phyloP scores from a whole-genome alignment of 2,888 invertebrate species.

The Metopia argyrocephala region DNA sequence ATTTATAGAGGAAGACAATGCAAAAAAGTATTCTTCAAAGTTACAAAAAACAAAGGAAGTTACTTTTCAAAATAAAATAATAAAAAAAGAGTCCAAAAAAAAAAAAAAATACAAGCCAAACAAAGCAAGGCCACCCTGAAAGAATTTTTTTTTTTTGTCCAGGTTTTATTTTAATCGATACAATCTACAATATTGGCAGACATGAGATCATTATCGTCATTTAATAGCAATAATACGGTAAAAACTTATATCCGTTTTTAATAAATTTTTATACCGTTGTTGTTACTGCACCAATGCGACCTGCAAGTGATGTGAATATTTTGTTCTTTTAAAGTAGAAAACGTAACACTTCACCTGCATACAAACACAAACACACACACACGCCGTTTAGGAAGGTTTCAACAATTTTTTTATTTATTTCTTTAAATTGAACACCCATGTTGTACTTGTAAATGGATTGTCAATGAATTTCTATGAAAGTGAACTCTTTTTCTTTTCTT shows the following conservation, averaged over 20 bases:
- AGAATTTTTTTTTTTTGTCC: background rate
- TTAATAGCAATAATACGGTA: constrained; percentile 30
- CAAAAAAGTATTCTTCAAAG: constrained; percentile 9
- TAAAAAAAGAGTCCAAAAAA: background rate
- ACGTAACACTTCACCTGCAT: too few species aligned
- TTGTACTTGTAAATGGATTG: constrained; percentile 76
- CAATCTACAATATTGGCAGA: too few species aligned
- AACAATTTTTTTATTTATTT: constrained; percentile 10
- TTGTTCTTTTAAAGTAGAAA: constrained; percentile 79
- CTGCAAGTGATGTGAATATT: constrained; percentile 9
- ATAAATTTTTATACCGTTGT: constrained; percentile 61
- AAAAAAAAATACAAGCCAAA: background rate
- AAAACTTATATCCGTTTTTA: constrained; percentile 62
- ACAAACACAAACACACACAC: too few species aligned
- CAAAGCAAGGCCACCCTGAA: constrained; percentile 26
- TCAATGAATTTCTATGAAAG: constrained; percentile 79
- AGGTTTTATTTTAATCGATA: background rate
- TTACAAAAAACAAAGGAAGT: constrained; percentile 18
- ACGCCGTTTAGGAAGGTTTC: too few species aligned
- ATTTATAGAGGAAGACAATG: background rate
- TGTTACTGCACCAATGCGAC: constrained; percentile 29
- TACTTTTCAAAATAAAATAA: background rate
- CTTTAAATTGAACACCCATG: constrained; percentile 2
- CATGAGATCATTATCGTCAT: constrained; percentile 50
- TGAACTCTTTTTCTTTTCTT: constrained; percentile 51